A percentile compares a stretch with the other conserved stretches of the same genome.
Evolutionary conservation across 2,113 vertebrate species (phyloP).

Genomic region (Saimiri boliviensis): DNA sequence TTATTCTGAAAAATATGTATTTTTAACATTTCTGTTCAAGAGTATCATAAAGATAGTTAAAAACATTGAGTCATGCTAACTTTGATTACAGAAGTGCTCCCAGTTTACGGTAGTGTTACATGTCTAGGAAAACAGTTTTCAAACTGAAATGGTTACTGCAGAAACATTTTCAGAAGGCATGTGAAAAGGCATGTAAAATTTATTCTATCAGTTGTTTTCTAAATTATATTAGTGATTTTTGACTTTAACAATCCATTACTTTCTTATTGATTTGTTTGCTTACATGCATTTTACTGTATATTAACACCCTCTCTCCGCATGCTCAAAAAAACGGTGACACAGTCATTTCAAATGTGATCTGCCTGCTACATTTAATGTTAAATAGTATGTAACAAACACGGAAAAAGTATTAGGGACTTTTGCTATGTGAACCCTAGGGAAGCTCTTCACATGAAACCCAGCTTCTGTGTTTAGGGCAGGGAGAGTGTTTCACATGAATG

Average conservation of each 20-base stretch:
- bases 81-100: not conserved
- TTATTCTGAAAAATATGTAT: not conserved
- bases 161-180: constrained; percentile 37
- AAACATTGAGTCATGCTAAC: not conserved
- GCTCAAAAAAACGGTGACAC: not conserved
- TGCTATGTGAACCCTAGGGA: not conserved
- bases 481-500: too few relatives aligned
- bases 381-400: not conserved
- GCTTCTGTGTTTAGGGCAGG: not conserved
- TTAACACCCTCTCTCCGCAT: not conserved
- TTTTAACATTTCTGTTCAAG: constrained; percentile 35
- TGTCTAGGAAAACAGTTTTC: not conserved
- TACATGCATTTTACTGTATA: not conserved
- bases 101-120: not conserved
- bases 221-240: constrained; percentile 1
- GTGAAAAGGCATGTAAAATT: not conserved
- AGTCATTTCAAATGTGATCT: not conserved
- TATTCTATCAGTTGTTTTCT: constrained; percentile 22
- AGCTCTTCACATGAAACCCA: not conserved
- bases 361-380: not conserved
- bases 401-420: not conserved
- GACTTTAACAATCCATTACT: not conserved
- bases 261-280: not conserved
- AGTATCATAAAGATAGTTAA: not conserved
- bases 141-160: not conserved